Evolutionary conservation across 2,888 invertebrate species (phyloP), one percentile per base, ranked within the genome.

Genomic region (Tineola bisselliella): DNA sequence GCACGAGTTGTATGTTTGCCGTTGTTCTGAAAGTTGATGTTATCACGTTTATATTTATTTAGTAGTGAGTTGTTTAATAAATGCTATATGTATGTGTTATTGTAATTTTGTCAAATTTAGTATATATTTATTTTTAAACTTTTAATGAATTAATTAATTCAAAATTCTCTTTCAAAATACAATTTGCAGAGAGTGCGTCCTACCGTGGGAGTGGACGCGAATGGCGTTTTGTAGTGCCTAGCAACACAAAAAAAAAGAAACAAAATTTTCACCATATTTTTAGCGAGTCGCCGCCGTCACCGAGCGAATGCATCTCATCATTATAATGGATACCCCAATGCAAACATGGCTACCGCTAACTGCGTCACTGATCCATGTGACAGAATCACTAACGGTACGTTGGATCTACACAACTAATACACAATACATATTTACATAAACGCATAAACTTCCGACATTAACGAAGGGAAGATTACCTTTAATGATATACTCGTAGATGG

Each of bases 281-380:
- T 54, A 48, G 48, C 17, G 18, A 54, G 54, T 25, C 54, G 54
- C 2, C 31, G 8, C 5, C 6, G 56, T 19, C 56, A 25, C 56
- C 31, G 33, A 64, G 62, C 67, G 71, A 69, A 69, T 69, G 67
- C 67, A 38, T 69, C 76, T 79, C 77, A 79, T 81, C 77, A 77
- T 63, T 72, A 74, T 79, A 81, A 79, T 81, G 79, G 78, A 75
- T 71, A 69, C 68, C 75, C 71, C 73, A 74, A 74, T 74, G 67
- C 70, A 72, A 73, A 72, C 70, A 68, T 65, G 67, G 69, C 70
- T 68, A 67, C 70, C 71, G 69, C 70, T 68, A 67, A 70, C 71
- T 69, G 70, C 68, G 67, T 65, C 66, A 66, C 63, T 67, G 66
- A 66, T 65, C 66, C 63, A 65, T 65, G 61, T 61, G 64, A 70